Base-by-base conservation (phyloP, 2,888 invertebrate species). In the Tinea semifulvella region DNA sequence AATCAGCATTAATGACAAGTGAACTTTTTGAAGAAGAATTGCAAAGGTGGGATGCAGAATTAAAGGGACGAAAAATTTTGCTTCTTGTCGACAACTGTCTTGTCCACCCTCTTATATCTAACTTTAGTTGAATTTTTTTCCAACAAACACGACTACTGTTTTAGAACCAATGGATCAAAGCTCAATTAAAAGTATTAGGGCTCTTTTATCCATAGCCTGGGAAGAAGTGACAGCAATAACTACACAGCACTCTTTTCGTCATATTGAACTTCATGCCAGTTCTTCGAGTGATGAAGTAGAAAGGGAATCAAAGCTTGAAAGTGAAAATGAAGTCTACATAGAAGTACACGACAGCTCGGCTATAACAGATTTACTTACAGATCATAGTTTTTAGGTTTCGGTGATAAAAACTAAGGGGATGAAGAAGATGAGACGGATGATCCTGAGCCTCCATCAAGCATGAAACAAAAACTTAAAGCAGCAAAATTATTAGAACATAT, bases 41-140 rank as follows among this genome's bases (percentile, higher is more conserved):
- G 25, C n/a, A n/a, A n/a, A n/a, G n/a, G n/a, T n/a, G n/a, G n/a
- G n/a, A n/a, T n/a, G n/a, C n/a, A n/a, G n/a, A n/a, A n/a, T n/a
- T n/a, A n/a, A n/a, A n/a, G n/a, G n/a, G n/a, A n/a, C n/a, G n/a
- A n/a, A n/a, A n/a, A n/a, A n/a, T n/a, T n/a, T n/a, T n/a, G n/a
- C n/a, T n/a, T n/a, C n/a, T n/a, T n/a, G n/a, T n/a, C n/a, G 18
- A 51, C n/a, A n/a, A 60, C 17, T 56, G 55, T 31, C 48, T 56
- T 25, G 57, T 55, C 16, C 58, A 56, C 49, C 53, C 54, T 4
- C 4, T 47, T 36, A 50, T 51, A 47, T 35, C 47, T 11, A 51
- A 52, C 27, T 50, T 55, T 46, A 55, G 49, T 49, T 60, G 4
- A 56, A 54, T 48, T 63, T 61, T 56, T 46, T 62, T 14, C 60